Evolutionary conservation across 2,113 vertebrate species (phyloP).

Genomic region (Coturnix japonica): DNA sequence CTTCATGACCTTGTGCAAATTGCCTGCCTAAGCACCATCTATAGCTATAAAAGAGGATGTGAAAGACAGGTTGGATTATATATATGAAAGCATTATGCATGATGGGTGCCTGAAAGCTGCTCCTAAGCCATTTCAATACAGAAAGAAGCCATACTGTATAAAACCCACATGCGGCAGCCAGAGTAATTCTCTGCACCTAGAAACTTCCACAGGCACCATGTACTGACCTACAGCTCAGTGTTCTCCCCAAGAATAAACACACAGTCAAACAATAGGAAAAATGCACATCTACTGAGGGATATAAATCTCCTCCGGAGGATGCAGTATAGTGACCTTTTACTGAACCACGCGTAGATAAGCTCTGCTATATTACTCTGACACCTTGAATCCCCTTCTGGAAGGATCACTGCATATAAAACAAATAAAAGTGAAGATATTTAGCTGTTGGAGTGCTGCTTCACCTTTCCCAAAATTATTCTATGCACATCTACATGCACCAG

Average conservation of each 20-base stretch:
- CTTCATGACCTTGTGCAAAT: background rate
- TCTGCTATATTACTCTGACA: slow-evolving; percentile 9
- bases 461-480: slow-evolving; percentile 23
- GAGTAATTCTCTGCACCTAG: background rate
- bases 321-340: slow-evolving; percentile 24
- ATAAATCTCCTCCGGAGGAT: slow-evolving; percentile 5
- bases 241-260: background rate
- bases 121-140: background rate
- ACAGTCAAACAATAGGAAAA: background rate
- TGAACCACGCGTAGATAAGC: slow-evolving; percentile 5
- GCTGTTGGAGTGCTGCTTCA: slow-evolving; percentile 8
- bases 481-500: background rate
- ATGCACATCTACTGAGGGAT: background rate
- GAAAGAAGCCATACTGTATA: background rate
- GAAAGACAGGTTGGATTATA: background rate
- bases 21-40: background rate
- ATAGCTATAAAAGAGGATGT: background rate
- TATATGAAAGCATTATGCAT: background rate
- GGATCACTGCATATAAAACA: background rate
- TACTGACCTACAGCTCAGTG: background rate
- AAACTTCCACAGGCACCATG: background rate
- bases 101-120: background rate
- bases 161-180: background rate
- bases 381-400: slow-evolving; percentile 15
- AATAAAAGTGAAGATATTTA: slow-evolving; percentile 14